Percentiles rank a stretch among this genome's conserved stretches.
Evolutionary conservation across 2,797 vertebrate species (phyloP).

Genomic region (Eremophila alpestris): DNA sequence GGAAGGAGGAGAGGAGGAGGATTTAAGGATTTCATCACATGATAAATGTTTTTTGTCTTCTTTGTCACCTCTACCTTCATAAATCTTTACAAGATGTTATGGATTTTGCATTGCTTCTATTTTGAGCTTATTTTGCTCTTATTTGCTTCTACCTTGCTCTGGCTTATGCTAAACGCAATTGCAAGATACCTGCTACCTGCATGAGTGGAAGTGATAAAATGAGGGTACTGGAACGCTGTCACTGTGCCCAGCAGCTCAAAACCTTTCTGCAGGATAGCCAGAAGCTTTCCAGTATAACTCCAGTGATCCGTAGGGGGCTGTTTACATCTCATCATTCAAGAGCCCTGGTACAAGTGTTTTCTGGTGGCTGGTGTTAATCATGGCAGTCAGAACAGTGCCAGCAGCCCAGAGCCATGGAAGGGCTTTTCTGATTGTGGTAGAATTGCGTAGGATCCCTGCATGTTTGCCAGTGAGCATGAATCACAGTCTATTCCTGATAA

Average conservation of each 20-base stretch:
- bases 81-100: not conserved
- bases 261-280: not conserved
- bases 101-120: not conserved
- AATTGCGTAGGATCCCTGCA: not conserved
- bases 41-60: not conserved
- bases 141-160: not conserved
- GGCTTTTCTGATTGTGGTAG: not conserved
- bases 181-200: not conserved
- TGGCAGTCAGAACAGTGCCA: not conserved
- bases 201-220: not conserved
- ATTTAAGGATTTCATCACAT: not conserved
- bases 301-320: not conserved
- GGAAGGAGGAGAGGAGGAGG: not conserved
- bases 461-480: slow-evolving; percentile 31
- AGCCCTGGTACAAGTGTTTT: not conserved
- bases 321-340: not conserved
- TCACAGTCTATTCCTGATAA: slow-evolving; percentile 36
- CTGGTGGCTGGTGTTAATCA: not conserved
- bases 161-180: not conserved
- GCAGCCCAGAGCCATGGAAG: not conserved
- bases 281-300: not conserved
- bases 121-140: not conserved
- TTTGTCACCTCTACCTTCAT: not conserved
- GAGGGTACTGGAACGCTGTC: not conserved
- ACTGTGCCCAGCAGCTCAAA: not conserved